Evolutionary conservation across 64 coral and sea anemone genomes (phyloP).

Genomic region (Montipora capricornis): DNA sequence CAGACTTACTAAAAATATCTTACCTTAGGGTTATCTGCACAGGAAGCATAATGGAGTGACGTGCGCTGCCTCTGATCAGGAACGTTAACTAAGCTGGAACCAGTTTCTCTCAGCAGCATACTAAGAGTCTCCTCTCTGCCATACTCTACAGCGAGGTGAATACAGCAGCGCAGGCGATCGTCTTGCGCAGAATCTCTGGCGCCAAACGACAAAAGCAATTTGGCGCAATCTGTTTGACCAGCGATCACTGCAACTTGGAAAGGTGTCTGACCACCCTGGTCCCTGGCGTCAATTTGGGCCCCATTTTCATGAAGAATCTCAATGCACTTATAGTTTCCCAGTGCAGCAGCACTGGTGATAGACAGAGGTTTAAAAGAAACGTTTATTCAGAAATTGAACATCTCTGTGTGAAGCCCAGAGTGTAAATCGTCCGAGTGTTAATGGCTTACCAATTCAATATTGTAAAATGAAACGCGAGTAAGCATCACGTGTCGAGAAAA

Average conservation of each 20-base stretch:
- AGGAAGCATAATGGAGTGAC: conserved; percentile 82
- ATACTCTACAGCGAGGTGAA: conserved; percentile 86
- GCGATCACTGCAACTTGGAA: conserved; percentile 71
- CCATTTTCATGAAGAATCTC: conserved; percentile 51
- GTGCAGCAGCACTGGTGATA: conserved; percentile 1
- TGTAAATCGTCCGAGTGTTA: too few species aligned
- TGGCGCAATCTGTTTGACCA: conserved; percentile 54
- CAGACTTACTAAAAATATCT: background rate
- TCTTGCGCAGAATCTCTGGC: conserved; percentile 64
- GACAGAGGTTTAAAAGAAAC: background rate
- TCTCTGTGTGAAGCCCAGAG: too few species aligned
- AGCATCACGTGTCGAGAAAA: too few species aligned
- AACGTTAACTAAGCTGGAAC: conserved; percentile 29
- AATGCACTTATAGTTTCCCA: conserved; percentile 19
- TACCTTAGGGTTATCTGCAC: conserved; percentile 63
- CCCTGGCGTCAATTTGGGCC: conserved; percentile 31
- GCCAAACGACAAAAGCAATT: conserved; percentile 59
- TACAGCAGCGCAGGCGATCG: conserved; percentile 46
- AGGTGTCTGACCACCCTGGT: conserved; percentile 67
- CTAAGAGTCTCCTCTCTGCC: conserved; percentile 59
- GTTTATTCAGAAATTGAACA: too few species aligned
- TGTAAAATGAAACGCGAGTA: too few species aligned
- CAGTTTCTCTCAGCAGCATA: conserved; percentile 57
- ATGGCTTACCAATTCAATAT: too few species aligned
- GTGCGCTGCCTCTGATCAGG: conserved; percentile 67